A percentile compares a stretch with the other conserved stretches of the same genome.
Conservation (phyloP, 2,888 invertebrate genomes). For the Plagodis pulveraria region DNA sequence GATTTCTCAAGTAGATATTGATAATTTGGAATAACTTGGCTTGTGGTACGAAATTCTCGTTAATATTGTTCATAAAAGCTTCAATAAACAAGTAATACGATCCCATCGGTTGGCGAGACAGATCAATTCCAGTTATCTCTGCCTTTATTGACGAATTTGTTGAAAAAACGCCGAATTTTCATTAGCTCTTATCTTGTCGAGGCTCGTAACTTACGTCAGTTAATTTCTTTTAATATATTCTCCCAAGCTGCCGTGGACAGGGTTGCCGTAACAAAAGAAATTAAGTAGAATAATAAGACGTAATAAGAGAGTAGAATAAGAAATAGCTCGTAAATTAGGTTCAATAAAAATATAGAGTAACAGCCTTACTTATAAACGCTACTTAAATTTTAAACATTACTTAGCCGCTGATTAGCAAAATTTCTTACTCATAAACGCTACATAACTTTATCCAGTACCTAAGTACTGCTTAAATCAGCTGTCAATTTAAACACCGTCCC, state of each 20-base stretch:
- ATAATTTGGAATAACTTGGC: neutral
- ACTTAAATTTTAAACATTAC: too few species aligned
- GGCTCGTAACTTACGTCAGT: conserved; percentile 74
- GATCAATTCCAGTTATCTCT: conserved; percentile 74
- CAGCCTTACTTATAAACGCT: too few species aligned
- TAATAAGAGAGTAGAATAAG: neutral
- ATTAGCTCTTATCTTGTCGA: conserved; percentile 74
- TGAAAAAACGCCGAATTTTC: conserved; percentile 74
- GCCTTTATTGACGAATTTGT: conserved; percentile 65
- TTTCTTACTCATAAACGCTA: too few species aligned
- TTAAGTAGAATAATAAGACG: too few species aligned
- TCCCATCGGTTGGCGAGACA: conserved; percentile 43
- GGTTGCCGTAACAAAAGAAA: conserved; percentile 17
- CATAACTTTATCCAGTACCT: too few species aligned
- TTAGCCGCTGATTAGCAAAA: too few species aligned
- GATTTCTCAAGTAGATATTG: conserved; percentile 1
- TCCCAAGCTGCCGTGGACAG: conserved; percentile 39
- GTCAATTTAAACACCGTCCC: too few species aligned
- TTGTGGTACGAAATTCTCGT: conserved; percentile 2
- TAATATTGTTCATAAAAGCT: conserved; percentile 4
- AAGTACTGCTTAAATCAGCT: too few species aligned
- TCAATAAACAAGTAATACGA: conserved; percentile 35
- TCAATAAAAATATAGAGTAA: too few species aligned
- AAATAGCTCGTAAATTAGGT: neutral
- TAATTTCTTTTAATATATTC: conserved; percentile 82